phyloP scores from a whole-genome alignment of 23 tunicate species.

The Trididemnum miniatum region DNA sequence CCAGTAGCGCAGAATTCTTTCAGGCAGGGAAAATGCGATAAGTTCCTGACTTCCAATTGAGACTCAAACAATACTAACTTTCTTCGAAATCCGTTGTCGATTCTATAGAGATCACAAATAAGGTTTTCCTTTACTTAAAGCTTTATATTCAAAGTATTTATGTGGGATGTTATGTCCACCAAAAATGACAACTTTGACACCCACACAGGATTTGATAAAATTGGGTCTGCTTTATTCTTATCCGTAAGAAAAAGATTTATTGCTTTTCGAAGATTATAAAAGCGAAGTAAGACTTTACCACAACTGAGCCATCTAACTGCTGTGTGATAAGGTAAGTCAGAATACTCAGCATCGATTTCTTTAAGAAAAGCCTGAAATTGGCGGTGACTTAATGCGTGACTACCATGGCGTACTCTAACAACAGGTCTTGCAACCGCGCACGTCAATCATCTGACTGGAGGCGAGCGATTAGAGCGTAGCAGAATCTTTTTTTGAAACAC shows the following conservation, averaged over 20 bases:
- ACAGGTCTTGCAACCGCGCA: too few relatives aligned
- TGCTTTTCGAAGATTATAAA: too few relatives aligned
- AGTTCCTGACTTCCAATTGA: constrained; percentile 32
- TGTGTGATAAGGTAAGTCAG: too few relatives aligned
- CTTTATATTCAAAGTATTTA: constrained; percentile 20
- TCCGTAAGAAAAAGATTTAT: not conserved
- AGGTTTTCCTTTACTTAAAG: constrained; percentile 34
- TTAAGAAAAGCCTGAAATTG: too few relatives aligned
- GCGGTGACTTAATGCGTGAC: too few relatives aligned
- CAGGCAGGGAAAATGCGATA: constrained; percentile 34
- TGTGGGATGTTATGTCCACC: constrained; percentile 24
- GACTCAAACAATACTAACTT: constrained; percentile 42
- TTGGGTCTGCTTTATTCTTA: constrained; percentile 15
- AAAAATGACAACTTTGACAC: constrained; percentile 35
- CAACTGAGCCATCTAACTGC: too few relatives aligned
- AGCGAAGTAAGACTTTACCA: too few relatives aligned
- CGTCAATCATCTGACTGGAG: too few relatives aligned
- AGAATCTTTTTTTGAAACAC: too few relatives aligned
- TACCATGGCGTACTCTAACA: too few relatives aligned
- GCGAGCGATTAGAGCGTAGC: too few relatives aligned
- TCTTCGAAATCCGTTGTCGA: constrained; percentile 38
- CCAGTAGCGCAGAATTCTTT: constrained; percentile 31
- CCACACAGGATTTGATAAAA: not conserved
- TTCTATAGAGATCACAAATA: constrained; percentile 42
- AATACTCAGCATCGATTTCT: too few relatives aligned